Percentiles rank a stretch among this genome's conserved stretches.
Evolutionary conservation across 2,113 vertebrate species (phyloP).

Genomic region (Calidris pygmaea): DNA sequence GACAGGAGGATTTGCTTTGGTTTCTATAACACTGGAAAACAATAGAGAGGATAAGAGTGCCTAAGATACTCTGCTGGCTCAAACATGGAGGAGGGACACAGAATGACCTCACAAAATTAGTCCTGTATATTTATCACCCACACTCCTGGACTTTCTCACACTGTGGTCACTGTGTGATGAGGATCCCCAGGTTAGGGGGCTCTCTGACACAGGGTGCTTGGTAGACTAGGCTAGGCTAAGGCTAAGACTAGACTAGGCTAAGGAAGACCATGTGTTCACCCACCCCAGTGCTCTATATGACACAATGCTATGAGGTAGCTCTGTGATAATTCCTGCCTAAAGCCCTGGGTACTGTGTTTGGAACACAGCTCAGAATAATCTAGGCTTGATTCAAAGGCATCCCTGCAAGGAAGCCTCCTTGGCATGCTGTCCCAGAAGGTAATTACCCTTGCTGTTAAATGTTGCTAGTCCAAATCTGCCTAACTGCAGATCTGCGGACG

Average conservation of each 20-base stretch:
- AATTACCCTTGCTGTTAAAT: neutral
- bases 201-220: neutral
- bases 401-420: neutral
- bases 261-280: neutral
- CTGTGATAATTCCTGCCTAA: neutral
- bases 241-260: too few species aligned
- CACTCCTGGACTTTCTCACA: neutral
- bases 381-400: neutral
- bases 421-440: neutral
- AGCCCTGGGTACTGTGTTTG: neutral
- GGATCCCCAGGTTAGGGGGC: neutral
- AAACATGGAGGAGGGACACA: neutral
- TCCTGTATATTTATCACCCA: neutral
- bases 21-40: neutral
- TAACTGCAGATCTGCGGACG: neutral
- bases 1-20: neutral
- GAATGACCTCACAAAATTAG: neutral
- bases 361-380: neutral
- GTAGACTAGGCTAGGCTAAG: too few species aligned
- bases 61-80: neutral
- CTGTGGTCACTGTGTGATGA: neutral
- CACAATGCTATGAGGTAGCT: neutral
- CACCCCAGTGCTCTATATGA: neutral
- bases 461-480: fast-evolving
- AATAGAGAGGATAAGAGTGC: neutral